Conservation (phyloP, 2,797 vertebrate species). For the Sebastes baramenuke region DNA sequence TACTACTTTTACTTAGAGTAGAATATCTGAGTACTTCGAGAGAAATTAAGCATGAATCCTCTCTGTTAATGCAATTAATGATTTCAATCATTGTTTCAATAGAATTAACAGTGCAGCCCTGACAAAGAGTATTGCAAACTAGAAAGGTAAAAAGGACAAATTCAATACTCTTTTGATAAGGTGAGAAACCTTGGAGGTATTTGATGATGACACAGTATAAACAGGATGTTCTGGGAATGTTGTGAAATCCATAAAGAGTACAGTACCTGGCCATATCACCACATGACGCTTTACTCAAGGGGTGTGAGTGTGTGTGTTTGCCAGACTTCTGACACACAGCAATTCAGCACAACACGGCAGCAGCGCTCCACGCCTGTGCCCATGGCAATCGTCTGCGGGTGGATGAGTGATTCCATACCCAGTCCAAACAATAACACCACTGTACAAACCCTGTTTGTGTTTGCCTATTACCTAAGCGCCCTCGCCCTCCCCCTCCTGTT, state of each 20-base stretch:
- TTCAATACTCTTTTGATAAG: not conserved
- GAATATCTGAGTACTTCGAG: too few species aligned
- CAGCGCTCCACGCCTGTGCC: slow-evolving; percentile 72
- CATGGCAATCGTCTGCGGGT: slow-evolving; percentile 68
- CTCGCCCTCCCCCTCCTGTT: slow-evolving; percentile 57
- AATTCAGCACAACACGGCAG: slow-evolving; percentile 55
- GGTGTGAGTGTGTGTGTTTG: slow-evolving; percentile 74
- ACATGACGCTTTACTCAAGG: slow-evolving; percentile 72
- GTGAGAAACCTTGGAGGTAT: slow-evolving; percentile 27
- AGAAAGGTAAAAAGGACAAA: not conserved
- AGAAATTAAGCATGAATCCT: not conserved
- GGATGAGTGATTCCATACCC: slow-evolving; percentile 79
- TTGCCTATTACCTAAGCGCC: slow-evolving; percentile 84
- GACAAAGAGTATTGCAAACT: not conserved
- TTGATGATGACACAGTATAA: slow-evolving; percentile 58
- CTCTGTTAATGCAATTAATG: not conserved
- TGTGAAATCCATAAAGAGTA: slow-evolving; percentile 66
- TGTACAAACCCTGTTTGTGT: slow-evolving; percentile 85
- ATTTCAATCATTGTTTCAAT: not conserved
- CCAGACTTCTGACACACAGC: slow-evolving; percentile 72
- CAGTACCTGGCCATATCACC: slow-evolving; percentile 50
- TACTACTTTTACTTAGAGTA: too few species aligned
- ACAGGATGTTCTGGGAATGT: slow-evolving; percentile 70
- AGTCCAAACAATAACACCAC: slow-evolving; percentile 87
- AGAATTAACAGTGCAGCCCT: not conserved